Evolutionary conservation across 2,888 invertebrate species (phyloP).

Genomic region (Protodeltote pygarga): DNA sequence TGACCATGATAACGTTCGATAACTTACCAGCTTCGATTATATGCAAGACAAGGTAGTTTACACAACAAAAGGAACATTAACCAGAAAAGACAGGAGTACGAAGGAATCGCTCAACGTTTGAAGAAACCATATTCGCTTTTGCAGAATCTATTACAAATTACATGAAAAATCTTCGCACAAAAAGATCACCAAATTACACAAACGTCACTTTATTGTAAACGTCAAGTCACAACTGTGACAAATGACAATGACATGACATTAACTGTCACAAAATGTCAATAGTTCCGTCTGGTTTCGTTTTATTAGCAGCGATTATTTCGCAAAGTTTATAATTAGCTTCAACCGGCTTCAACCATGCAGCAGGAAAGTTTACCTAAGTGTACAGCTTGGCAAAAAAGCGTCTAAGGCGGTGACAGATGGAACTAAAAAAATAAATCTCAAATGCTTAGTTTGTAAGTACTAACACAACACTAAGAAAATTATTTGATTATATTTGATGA

Average conservation of each 20-base stretch:
- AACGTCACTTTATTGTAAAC: constrained; percentile 14
- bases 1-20: constrained; percentile 60
- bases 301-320: too few relatives aligned
- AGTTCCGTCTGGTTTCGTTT: too few relatives aligned
- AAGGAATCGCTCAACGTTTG: constrained; percentile 5
- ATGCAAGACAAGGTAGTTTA: constrained; percentile 9
- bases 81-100: constrained; percentile 16
- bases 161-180: constrained; percentile 31
- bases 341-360: too few relatives aligned
- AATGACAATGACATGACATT: constrained; percentile 18
- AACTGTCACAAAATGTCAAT: neutral
- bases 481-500: too few relatives aligned
- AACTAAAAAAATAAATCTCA: too few relatives aligned
- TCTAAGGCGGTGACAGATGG: too few relatives aligned
- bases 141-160: constrained; percentile 6
- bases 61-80: too few relatives aligned
- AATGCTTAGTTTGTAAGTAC: too few relatives aligned
- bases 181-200: constrained; percentile 17
- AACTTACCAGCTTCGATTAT: constrained; percentile 52
- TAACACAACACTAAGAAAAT: too few relatives aligned
- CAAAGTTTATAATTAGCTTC: too few relatives aligned
- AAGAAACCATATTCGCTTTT: constrained; percentile 29
- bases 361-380: too few relatives aligned
- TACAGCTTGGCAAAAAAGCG: too few relatives aligned
- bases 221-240: neutral